Base-by-base conservation (phyloP, 2,113 vertebrate genomes). In the Tamias sibiricus region DNA sequence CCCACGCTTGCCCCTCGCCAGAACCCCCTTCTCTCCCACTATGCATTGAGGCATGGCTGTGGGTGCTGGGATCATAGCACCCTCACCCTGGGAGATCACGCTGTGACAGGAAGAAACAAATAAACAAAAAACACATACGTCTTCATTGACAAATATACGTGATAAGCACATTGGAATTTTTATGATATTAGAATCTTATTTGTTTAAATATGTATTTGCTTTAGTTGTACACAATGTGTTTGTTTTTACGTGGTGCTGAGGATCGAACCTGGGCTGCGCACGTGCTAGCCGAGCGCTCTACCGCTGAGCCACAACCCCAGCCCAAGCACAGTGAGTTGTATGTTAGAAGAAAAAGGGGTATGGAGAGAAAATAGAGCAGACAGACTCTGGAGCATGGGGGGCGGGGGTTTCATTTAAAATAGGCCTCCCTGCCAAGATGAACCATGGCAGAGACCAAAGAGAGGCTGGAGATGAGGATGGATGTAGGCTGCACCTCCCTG, bases 11-110 rank as follows among this genome's bases (percentile, higher is more conserved):
- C 47, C 22, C 72, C 19, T 8, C 35, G 76, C 82, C 44, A 76
- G 47, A 26, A 8, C 4, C 3, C 3, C 69, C 93, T 35, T 14
- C 59, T 42, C 28, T 35, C 6, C 6, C 75, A 59, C 32, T 42
- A 1, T 37, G 57, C 26, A 8, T 2, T 3, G 32, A 20, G 20
- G 16, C 5, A 0, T 76, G 72, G 1, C 8, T 71, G 28, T 7
- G 42, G 82, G 37, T 57, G 82, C 54, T 13, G 28, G 64, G 28
- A 57, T 47, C 49, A 14, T 19, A 26, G 4, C 22, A 3, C 24
- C 72, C 72, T 35, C 6, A 26, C 24, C 69, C 71, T 5, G 5
- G 62, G 32, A 44, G 76, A 52, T 57, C 47, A 26, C 14, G 6
- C 32, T 54, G 35, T 17, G 35, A 74, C 74, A 62, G 37, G 8